Conservation (phyloP, 2,888 invertebrate species). For the Aspidiotus destructor region DNA sequence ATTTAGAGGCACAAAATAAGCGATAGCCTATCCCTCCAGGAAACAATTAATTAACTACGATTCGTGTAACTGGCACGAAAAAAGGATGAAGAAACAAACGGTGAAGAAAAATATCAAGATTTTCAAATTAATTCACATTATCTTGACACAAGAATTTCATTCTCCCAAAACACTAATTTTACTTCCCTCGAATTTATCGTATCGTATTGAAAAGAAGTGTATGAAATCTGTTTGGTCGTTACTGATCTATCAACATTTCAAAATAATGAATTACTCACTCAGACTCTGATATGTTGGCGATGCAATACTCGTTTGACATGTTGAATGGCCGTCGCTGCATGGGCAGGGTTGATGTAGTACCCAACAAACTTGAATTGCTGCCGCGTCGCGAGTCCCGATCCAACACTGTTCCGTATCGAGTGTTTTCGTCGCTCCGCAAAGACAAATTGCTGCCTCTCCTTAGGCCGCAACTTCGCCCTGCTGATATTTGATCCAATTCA, state of each 20-base stretch:
- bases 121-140: too few relatives aligned
- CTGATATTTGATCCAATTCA: constrained; percentile 9
- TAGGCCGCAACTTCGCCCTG: constrained; percentile 12
- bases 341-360: constrained; percentile 12
- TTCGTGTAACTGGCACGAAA: too few relatives aligned
- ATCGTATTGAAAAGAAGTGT: too few relatives aligned
- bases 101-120: too few relatives aligned
- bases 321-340: constrained; percentile 36
- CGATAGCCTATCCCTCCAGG: too few relatives aligned
- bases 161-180: too few relatives aligned
- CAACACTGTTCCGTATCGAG: constrained; percentile 42
- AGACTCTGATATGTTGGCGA: constrained; percentile 36
- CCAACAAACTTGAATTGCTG: constrained; percentile 17
- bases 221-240: background rate
- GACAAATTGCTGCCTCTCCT: constrained; percentile 20
- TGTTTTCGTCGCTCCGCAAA: constrained; percentile 35
- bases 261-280: constrained; percentile 35
- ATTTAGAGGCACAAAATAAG: too few relatives aligned
- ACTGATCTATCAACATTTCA: background rate
- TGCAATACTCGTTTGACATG: constrained; percentile 37
- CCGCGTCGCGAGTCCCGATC: constrained; percentile 34
- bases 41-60: too few relatives aligned
- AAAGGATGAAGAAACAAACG: too few relatives aligned
- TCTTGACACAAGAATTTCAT: too few relatives aligned
- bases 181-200: too few relatives aligned